Base-by-base conservation (phyloP, 2,888 invertebrate genomes). In the Oligia strigilis region DNA sequence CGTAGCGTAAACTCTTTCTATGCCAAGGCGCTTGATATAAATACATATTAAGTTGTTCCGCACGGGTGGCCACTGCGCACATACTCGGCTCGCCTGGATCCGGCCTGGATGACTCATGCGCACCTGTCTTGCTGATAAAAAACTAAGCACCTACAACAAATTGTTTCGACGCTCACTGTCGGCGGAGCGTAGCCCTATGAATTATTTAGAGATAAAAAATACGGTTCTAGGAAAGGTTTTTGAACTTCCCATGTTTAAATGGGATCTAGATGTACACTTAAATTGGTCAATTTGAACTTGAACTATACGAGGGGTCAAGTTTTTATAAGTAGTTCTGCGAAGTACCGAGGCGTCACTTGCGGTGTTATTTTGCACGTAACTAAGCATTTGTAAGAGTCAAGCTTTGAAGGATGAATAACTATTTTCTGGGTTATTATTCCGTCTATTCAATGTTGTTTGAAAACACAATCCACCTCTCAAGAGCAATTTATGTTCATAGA, bases 1-100 rank as follows among this genome's bases (percentile, higher is more conserved):
- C 81, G 89, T 82, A 81, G 78, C 84, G 87, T 85, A 81, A 86
- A 84, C 72, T 87, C 78, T 89, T 85, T 87, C 84, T 87, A 84
- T 90, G 90, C 88, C 88, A 88, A 90, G 90, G 88, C 72, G 81
- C 77, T 81, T 87, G 86, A 81, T 84, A 80, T 84, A 90, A 80
- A 87, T 88, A 91, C 89, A 90, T 90, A 86, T 87, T 85, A 90
- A 90, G 86, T 82, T 80, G 91, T 91, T 91, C 87, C 90, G 84
- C 87, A 83, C 77, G 73, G 92, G 60, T 89, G 89, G 62, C 23
- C 85, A 88, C 85, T 64, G 84, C 78, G 77, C 78, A 80, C 83
- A 78, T 65, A 78, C 81, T 80, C 66, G 69, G 69, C 88, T 75
- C 66, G 90, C 80, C 89, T 79, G 89, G 90, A 90, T 89, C 89